Conservation (phyloP, 2,797 vertebrate genomes). For the Brotula barbata region DNA sequence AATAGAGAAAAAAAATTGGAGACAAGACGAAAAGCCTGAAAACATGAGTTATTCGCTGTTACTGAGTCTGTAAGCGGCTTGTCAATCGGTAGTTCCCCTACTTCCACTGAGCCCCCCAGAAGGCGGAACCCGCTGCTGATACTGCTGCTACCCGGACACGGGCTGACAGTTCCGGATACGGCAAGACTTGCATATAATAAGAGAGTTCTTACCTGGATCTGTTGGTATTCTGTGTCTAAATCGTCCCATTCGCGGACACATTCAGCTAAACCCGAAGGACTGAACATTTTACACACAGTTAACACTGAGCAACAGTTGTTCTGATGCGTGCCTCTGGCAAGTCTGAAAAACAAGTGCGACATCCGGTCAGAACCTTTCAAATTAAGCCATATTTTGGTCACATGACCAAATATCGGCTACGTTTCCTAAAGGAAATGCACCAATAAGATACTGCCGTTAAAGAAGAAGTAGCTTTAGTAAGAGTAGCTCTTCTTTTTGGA, state of each 20-base stretch:
- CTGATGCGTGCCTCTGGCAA: background rate
- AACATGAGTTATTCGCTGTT: too few relatives aligned
- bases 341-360: accelerated
- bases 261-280: constrained; percentile 69
- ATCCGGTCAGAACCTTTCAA: constrained; percentile 28
- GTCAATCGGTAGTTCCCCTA: too few relatives aligned
- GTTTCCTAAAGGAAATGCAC: too few relatives aligned
- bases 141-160: background rate
- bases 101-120: background rate
- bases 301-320: constrained; percentile 11
- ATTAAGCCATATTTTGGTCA: too few relatives aligned
- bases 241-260: constrained; percentile 90
- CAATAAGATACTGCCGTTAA: too few relatives aligned
- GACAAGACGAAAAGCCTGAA: too few relatives aligned
- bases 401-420: too few relatives aligned
- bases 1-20: too few relatives aligned
- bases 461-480: too few relatives aligned
- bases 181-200: background rate
- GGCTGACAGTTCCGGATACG: background rate
- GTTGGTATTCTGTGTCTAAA: constrained; percentile 87
- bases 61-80: too few relatives aligned
- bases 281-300: constrained; percentile 62
- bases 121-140: background rate
- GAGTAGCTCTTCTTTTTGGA: too few relatives aligned
- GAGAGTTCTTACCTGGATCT: constrained; percentile 83